A percentile compares a stretch with the other conserved stretches of the same genome.
phyloP scores from a whole-genome alignment of 2,797 vertebrate genomes.

The Garrulus glandarius region DNA sequence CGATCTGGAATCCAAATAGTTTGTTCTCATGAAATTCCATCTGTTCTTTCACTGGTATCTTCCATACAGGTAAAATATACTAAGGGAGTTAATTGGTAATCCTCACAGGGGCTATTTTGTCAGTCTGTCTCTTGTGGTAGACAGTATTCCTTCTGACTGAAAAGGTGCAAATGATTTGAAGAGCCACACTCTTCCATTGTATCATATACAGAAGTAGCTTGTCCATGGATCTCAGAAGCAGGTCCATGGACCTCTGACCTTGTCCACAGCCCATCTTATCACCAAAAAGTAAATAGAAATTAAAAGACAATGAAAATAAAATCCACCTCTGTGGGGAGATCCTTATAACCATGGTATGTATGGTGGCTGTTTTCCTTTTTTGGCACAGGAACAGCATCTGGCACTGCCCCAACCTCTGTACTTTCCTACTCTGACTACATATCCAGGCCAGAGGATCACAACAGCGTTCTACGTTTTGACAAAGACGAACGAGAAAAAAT shows the following conservation, averaged over 20 bases:
- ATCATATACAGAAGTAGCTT: neutral
- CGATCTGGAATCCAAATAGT: neutral
- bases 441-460: constrained; percentile 88
- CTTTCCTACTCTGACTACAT: constrained; percentile 95
- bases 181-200: neutral
- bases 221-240: neutral
- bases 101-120: neutral
- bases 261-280: neutral
- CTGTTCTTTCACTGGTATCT: neutral
- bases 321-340: neutral
- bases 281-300: neutral
- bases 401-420: constrained; percentile 86
- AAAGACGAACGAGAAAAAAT: constrained; percentile 83
- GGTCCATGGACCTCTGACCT: neutral
- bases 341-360: neutral
- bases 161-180: neutral
- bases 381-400: constrained; percentile 83
- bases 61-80: neutral
- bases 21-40: neutral
- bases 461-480: constrained; percentile 87
- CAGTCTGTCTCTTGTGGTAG: neutral
- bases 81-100: neutral
- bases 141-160: neutral
- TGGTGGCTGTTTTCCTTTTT: neutral
- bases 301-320: neutral